These are phyloP conservation scores for Eleginops maclovinus DNA, from an alignment of 2,113 vertebrate species.

Conservation along the genomic window DNA sequence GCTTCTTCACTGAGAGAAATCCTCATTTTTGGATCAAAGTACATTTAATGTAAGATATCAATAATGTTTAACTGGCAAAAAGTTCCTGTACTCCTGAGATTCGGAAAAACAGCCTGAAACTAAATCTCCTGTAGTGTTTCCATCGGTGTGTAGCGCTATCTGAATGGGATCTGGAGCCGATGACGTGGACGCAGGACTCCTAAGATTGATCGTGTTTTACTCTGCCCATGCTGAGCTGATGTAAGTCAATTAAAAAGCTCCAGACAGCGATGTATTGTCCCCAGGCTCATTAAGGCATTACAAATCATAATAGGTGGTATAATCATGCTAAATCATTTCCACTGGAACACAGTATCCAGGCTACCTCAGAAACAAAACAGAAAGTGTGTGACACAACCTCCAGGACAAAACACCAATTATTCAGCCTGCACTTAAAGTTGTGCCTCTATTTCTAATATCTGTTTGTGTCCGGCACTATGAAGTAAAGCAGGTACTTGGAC, in stretches of 20 bases:
- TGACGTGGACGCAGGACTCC: slow-evolving; percentile 16
- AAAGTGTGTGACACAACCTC: slow-evolving; percentile 52
- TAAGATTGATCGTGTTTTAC: slow-evolving; percentile 13
- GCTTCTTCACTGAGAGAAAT: no score
- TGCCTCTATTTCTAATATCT: slow-evolving; percentile 22
- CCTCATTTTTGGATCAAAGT: no score
- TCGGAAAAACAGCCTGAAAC: neutral
- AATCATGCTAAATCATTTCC: slow-evolving; percentile 64
- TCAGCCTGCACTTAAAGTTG: slow-evolving; percentile 35
- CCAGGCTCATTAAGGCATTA: slow-evolving; percentile 60
- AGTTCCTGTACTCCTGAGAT: neutral
- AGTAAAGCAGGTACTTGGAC: slow-evolving; percentile 10
- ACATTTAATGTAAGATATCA: no score
- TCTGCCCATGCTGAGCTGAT: slow-evolving; percentile 20
- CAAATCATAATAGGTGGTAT: slow-evolving; percentile 64
- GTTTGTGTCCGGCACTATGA: slow-evolving; percentile 6
- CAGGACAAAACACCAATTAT: slow-evolving; percentile 48
- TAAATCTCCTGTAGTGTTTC: slow-evolving; percentile 3
- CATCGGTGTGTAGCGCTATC: slow-evolving; percentile 15
- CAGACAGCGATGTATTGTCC: slow-evolving; percentile 60
- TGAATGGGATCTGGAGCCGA: slow-evolving; percentile 6
- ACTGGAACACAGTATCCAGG: slow-evolving; percentile 58
- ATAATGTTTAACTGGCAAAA: neutral
- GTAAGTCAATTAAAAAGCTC: slow-evolving; percentile 51
- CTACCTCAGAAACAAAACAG: slow-evolving; percentile 70